phyloP scores from a whole-genome alignment of 2,797 vertebrate species.

The Hyperoplus immaculatus region DNA sequence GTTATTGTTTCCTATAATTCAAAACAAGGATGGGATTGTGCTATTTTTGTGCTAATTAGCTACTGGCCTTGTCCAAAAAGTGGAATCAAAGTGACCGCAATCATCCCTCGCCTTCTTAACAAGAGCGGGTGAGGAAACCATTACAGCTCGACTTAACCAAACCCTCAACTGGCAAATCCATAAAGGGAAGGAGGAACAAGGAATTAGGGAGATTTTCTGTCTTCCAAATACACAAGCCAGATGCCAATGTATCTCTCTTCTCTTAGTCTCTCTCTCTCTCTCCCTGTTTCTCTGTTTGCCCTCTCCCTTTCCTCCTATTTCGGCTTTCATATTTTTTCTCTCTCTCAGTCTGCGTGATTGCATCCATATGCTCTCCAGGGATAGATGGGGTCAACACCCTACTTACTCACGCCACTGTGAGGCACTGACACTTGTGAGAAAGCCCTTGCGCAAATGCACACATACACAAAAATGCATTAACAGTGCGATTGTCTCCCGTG shows the following conservation, averaged over 20 bases:
- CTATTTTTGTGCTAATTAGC: constrained; percentile 69
- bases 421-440: constrained; percentile 85
- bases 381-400: constrained; percentile 84
- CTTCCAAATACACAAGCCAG: constrained; percentile 77
- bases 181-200: constrained; percentile 78
- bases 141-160: constrained; percentile 73
- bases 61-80: constrained; percentile 57
- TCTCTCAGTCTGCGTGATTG: constrained; percentile 74
- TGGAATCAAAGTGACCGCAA: constrained; percentile 74
- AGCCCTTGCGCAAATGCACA: constrained; percentile 46
- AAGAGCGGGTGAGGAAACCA: constrained; percentile 75
- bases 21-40: constrained; percentile 45
- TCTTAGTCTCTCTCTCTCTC: constrained; percentile 43
- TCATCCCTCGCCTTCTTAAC: constrained; percentile 69
- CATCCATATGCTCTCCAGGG: constrained; percentile 85
- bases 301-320: constrained; percentile 45
- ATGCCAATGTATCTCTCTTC: constrained; percentile 70
- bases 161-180: constrained; percentile 77
- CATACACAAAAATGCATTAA: constrained; percentile 42
- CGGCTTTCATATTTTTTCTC: constrained; percentile 57
- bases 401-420: constrained; percentile 83
- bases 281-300: constrained; percentile 47
- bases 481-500: constrained; percentile 58
- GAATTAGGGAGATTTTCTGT: constrained; percentile 81
- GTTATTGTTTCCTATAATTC: constrained; percentile 59